Evolutionary conservation across 2,113 vertebrate genomes (phyloP), one percentile per base, ranked within the genome.

Genomic region (Megaceryle torquata): DNA sequence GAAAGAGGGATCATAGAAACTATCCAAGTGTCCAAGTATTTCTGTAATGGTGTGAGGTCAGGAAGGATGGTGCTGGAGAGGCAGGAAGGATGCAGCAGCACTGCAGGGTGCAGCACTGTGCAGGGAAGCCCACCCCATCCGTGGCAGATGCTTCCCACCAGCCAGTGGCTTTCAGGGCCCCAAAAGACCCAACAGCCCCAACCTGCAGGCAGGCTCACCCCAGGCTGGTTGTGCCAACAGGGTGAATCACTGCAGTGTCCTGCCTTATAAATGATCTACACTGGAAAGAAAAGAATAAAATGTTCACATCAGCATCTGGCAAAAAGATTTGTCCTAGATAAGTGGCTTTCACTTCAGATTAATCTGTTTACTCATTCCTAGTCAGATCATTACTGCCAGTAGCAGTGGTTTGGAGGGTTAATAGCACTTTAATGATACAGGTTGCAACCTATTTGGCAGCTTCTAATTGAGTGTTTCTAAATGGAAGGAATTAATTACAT

Each of bases 401-500:
- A 88, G 71, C 68, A 77, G 39, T 59, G 43, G 90, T 93, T 92
- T 91, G 57, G 87, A 95, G 53, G 56, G 65, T 93, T 97, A 96
- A 97, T 63, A 67, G 43, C 37, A 72, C 65, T 97, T 91, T 86
- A 96, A 84, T 85, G 75, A 82, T 82, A 57, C 25, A 91, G 22
- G 11, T 35, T 86, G 54, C 31, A 84, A 89, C 69, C 94, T 97
- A 96, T 95, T 84, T 88, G 78, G 87, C 96, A 90, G 41, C 65
- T 87, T 96, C 86, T 95, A 96, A 97, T 3, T 65, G 64, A 97
- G 68, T 95, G 82, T 28, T 77, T 94, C 85, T 92, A 93, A 95
- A 78, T 79, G 13, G 86, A 95, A 76, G 79, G 63, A 96, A 96
- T 92, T 97, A 96, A 97, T 93, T 94, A 25, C 37, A 86, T 88